phyloP scores from a whole-genome alignment of 2,797 vertebrate genomes.

The Rhincodon typus region DNA sequence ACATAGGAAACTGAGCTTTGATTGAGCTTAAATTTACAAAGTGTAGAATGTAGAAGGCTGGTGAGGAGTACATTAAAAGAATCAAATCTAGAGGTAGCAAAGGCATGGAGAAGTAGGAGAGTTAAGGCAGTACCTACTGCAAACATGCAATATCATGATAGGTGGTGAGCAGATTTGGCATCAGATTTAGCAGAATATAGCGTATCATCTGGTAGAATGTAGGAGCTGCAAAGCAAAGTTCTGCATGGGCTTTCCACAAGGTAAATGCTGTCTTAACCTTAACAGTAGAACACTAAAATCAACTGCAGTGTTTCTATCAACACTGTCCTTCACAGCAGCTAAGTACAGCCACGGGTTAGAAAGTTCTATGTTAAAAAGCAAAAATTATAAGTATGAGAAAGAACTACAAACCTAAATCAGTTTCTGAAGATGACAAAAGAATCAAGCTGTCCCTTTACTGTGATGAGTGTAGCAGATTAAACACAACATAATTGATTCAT shows the following conservation, averaged over 20 bases:
- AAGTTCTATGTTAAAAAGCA: too few relatives aligned
- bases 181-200: not conserved
- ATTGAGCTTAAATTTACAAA: not conserved
- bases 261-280: not conserved
- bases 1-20: not conserved
- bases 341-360: not conserved
- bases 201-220: not conserved
- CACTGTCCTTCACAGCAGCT: not conserved
- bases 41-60: not conserved
- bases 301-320: not conserved
- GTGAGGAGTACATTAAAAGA: not conserved
- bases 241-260: not conserved
- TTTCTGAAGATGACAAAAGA: not conserved
- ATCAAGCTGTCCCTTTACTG: not conserved
- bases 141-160: not conserved
- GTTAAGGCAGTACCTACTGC: not conserved
- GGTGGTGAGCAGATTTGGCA: not conserved
- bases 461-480: not conserved
- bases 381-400: not conserved
- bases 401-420: not conserved
- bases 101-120: not conserved
- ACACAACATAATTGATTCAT: conserved; percentile 11
- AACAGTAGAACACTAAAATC: not conserved
- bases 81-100: not conserved
- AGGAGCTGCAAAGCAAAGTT: not conserved